Base-by-base conservation (phyloP, 1,140 invertebrate species). In the Maniola jurtina region DNA sequence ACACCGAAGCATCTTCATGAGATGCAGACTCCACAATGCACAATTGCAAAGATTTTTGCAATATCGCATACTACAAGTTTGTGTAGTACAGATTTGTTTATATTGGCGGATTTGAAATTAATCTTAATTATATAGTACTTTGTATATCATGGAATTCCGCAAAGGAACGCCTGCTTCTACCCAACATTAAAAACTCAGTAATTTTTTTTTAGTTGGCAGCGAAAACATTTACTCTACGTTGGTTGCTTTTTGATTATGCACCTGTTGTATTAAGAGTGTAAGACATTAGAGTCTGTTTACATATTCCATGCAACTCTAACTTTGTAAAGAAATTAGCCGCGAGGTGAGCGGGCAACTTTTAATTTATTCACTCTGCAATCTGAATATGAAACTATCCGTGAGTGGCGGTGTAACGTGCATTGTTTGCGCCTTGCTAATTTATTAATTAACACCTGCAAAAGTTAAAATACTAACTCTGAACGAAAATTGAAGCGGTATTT, bases 311-410 rank as follows among this genome's bases (percentile, higher is more conserved):
- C 60, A 61, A 68, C 52, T 15, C 54, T 68, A 63, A 63, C 66
- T 68, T 62, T 34, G 52, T 34, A 68, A 68, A 68, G 66, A 68
- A 68, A 68, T 68, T 68, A 68, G 59, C 57, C 34, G 54, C 48
- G 55, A 62, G 54, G 66, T 58, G 66, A 62, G 58, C 65, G 52
- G 33, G 40, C 25, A 68, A 62, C 66, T 68, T 68, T 68, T 62
- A 68, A 68, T 68, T 62, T 68, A 68, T 68, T 68, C 66, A 68
- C 54, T 68, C 33, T 33, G 60, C 61, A 68, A 68, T 68, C 61
- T 68, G 66, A 68, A 68, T 68, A 68, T 68, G 59, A 58, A 68
- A 68, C 60, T 45, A 61, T 61, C 25, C 52, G 16, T 6, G 52
- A 55, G 34, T 55, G 13, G 10, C 6, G 16, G 10, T 55, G 52